Evolutionary conservation across 2,888 invertebrate genomes (phyloP), one percentile per base, ranked within the genome.

Genomic region (Aphidius colemani): DNA sequence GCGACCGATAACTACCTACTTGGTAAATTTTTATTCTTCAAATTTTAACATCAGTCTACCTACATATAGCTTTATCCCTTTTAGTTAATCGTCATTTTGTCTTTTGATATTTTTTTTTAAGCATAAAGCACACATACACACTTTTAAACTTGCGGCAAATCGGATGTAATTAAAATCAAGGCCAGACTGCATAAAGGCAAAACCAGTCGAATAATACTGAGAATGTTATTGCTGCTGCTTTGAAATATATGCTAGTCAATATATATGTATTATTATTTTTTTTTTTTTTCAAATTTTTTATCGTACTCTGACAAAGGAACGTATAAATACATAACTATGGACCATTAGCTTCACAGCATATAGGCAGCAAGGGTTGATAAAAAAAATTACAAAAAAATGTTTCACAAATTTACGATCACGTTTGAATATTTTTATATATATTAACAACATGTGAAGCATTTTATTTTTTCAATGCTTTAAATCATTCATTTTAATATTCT

Each of bases 131-230:
- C 61, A 64, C 58, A 53, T 61, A 46, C 41, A 41, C 18, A 55
- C 51, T 18, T 57, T 40, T 46, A 63, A 11, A 61, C 53, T 30
- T 50, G 55, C 60, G 67, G 68, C 72, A 72, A 75, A 74, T 72
- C 72, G 65, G 70, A 66, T 61, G 70, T 72, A 70, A 71, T 71
- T 71, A 70, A 71, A 70, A 70, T 70, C 67, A 70, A 70, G 69
- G 70, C 65, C 66, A 62, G 49, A 51, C 55, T 53, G 44, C 55
- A 50, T 53, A 60, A 5, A 30, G 0, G 30, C 59, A 66, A 63
- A 66, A 66, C 66, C 66, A 65, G 66, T 63, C 56, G 61, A 56
- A 51, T 60, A 56, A 64, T 61, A 61, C 53, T 43, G 55, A 53
- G 59, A 48, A 59, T 64, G 53, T 53, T 55, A 64, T 64, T 59